Conservation (phyloP, 2,113 vertebrate species). For the Oncorhynchus gorbuscha region DNA sequence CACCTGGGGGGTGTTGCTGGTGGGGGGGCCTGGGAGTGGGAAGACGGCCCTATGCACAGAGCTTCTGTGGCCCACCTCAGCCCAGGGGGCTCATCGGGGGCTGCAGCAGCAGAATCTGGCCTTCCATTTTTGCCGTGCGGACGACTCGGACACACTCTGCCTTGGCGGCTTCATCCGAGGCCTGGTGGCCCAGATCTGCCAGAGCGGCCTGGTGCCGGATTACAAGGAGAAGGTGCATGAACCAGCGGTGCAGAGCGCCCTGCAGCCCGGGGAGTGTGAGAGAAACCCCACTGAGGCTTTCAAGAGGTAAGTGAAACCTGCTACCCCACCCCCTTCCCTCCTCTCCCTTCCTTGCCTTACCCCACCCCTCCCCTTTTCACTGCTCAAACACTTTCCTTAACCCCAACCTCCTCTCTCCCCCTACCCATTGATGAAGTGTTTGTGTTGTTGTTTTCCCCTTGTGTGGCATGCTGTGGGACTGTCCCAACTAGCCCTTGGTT, state of each 20-base stretch:
- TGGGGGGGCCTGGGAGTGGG: constrained; percentile 93
- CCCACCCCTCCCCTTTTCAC: background rate
- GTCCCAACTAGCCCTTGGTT: constrained; percentile 35
- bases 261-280: constrained; percentile 92
- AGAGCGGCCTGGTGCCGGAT: constrained; percentile 82
- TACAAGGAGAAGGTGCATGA: constrained; percentile 92
- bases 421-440: constrained; percentile 48
- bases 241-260: constrained; percentile 81
- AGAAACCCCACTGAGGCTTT: constrained; percentile 93
- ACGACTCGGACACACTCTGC: constrained; percentile 90
- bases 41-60: constrained; percentile 95
- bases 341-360: background rate
- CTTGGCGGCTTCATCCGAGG: constrained; percentile 85
- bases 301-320: constrained; percentile 83
- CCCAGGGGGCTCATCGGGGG: constrained; percentile 80
- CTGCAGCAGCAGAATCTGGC: constrained; percentile 87
- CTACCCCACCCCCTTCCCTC: background rate
- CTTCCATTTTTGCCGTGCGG: constrained; percentile 95
- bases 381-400: constrained; percentile 38
- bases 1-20: constrained; percentile 91
- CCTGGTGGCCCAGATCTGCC: constrained; percentile 86
- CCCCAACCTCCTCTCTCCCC: constrained; percentile 45
- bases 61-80: constrained; percentile 90
- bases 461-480: constrained; percentile 50
- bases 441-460: constrained; percentile 46